Base-by-base conservation (phyloP, 2,113 vertebrate genomes). In the Brachyhypopomus gauderio region DNA sequence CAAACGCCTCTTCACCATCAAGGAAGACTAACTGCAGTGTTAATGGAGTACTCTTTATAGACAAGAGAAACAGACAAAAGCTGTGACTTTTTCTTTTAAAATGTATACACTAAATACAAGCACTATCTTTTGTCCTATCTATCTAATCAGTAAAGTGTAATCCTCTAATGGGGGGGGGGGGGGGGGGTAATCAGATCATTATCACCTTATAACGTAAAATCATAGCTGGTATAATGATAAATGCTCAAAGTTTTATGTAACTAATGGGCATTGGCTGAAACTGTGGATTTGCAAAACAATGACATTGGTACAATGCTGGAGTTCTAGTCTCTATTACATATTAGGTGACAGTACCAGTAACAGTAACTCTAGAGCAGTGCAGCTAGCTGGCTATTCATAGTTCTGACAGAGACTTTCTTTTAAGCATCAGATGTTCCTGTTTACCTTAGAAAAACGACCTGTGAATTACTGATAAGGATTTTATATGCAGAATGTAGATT, bases 21-120 rank as follows among this genome's bases (percentile, higher is more conserved):
- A 98, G 92, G 85, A 98, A 98, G 9, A 96, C 92, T 41, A 98
- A 89, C 93, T 97, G 95, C 5, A 97, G 91, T 3, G 95, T 93
- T 70, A 96, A 88, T 0, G 89, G 89, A 41, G 85, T 72, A 81
- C 87, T 92, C 94, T 95, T 67, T 27, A 83, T 0, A 59, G 1
- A 64, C 20, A 30, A 22, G 70, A 58, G 34, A 73, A 14, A 36
- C 22, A 34, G 3, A 22, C 16, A 16, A 52, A 11, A 62, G 23
- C 74, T 63, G 5, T 58, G 19, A 36, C 19, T 30, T 19, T 3
- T 25, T 62, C 34, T 41, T 22, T 48, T 30, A n/a, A 55, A 64
- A 48, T 48, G 45, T 11, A 48, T 48, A 71, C 12, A 25, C n/a
- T 41, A 72, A 52, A 72, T n/a, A 25, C 30, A 55, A 6, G 3